Evolutionary conservation across 2,888 invertebrate species (phyloP), one percentile per base, ranked within the genome.

Genomic region (Macrostomum cliftonense): DNA sequence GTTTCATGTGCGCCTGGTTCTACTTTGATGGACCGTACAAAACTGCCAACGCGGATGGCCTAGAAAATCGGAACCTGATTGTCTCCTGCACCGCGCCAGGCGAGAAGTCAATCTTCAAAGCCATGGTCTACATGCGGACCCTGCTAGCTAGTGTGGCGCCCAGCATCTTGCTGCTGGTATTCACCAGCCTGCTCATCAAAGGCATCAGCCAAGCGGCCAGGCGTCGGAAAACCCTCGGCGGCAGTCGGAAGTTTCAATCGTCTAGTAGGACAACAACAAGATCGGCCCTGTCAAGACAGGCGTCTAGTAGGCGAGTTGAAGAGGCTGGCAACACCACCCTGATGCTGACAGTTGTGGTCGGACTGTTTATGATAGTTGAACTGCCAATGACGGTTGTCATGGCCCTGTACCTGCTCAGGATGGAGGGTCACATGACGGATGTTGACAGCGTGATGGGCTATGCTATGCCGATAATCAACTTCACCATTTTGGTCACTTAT

Each of bases 401-500:
- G 58, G 71, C 81, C 11, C 72, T 88, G 39, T 84, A 86, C 65
- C 82, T 88, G 50, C 78, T 86, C 21, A 59, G 38, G 40, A 16
- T 46, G n/a, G 40, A 37, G 16, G 39, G 20, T 5, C 20, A 21
- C 43, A 5, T 14, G 17, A n/a, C 47, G 5, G 53, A 59, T 19
- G 55, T 63, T 21, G 42, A 48, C 53, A 39, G 45, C 2, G 54
- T 57, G 7, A 55, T 60, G 12, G 58, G 59, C 45, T 52, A 55
- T 5, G 57, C 61, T 11, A 57, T 65, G 49, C 58, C 61, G 4
- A 56, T 61, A 38, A 78, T 39, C 21, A 89, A 89, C 73, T 86
- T 89, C 72, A 81, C 85, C 66, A 83, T 91, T 53, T 80, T 87
- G 51, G 77, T 86, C 39, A 84, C 84, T 43, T 88, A 88, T 70